These are phyloP conservation scores for Nyctibius grandis DNA, from an alignment of 2,797 vertebrate genomes.

Conservation along the genomic window DNA sequence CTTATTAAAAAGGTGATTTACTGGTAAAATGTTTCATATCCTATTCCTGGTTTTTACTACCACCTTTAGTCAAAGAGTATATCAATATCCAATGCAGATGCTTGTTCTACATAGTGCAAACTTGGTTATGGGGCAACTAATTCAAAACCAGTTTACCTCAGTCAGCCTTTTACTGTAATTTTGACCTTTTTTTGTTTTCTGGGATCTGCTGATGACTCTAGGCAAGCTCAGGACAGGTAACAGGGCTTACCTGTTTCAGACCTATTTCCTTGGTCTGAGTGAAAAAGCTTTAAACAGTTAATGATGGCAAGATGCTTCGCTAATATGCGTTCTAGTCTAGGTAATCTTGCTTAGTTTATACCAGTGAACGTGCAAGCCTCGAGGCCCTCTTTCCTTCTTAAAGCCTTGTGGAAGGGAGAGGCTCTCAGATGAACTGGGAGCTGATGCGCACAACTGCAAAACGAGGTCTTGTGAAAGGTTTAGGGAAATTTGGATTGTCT, in stretches of 20 bases:
- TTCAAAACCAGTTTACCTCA: background rate
- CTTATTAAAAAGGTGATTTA: background rate
- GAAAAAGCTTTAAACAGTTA: background rate
- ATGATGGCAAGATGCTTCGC: background rate
- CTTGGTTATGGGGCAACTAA: background rate
- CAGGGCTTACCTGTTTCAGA: no score
- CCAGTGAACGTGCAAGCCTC: accelerated
- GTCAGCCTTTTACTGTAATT: background rate
- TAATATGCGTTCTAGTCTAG: background rate
- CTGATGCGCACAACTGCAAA: background rate
- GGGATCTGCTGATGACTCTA: background rate
- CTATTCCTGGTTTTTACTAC: background rate
- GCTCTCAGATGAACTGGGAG: background rate
- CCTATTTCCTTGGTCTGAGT: background rate
- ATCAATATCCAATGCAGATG: background rate
- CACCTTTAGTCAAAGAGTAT: background rate
- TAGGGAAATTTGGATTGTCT: background rate
- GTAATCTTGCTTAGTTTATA: background rate
- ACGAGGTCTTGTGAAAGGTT: background rate
- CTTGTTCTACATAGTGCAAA: background rate
- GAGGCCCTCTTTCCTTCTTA: background rate
- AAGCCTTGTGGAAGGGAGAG: background rate
- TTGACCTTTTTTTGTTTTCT: background rate
- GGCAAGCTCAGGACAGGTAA: background rate
- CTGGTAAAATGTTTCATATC: background rate